Evolutionary conservation across 2,888 invertebrate species (phyloP).

Genomic region (Drosophila glabriapex): DNA sequence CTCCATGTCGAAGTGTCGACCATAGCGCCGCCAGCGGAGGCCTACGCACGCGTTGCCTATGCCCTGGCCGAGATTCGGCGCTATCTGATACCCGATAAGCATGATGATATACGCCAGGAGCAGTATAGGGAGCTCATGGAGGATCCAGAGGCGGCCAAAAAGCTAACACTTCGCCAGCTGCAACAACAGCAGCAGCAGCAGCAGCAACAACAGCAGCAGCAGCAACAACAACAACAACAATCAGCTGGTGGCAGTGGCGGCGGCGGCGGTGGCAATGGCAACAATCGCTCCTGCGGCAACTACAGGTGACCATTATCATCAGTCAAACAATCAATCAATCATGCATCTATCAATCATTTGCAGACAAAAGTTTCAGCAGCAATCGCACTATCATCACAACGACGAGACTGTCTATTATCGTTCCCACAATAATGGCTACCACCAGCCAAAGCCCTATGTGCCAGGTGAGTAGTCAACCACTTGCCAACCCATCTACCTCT

Average conservation of each 20-base stretch:
- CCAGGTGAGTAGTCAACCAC: conserved; percentile 70
- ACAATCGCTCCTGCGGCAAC: conserved; percentile 70
- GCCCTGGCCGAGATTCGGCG: conserved; percentile 92
- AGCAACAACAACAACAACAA: conserved; percentile 43
- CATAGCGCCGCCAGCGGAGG: conserved; percentile 93
- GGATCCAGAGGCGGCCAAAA: conserved; percentile 84
- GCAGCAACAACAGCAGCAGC: conserved; percentile 72
- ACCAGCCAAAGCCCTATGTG: conserved; percentile 84
- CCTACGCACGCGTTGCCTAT: conserved; percentile 93
- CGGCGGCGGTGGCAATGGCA: conserved; percentile 61
- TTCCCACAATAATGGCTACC: conserved; percentile 82
- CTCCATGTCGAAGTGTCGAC: conserved; percentile 95
- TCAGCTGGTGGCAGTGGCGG: conserved; percentile 48
- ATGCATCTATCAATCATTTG: not conserved
- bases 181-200: conserved; percentile 82
- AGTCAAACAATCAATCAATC: not conserved
- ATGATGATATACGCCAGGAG: conserved; percentile 93
- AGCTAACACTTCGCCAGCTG: conserved; percentile 82
- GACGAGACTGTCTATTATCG: conserved; percentile 84
- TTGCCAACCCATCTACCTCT: not conserved
- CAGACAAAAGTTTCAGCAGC: conserved; percentile 83
- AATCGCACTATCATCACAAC: conserved; percentile 84
- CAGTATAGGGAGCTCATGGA: conserved; percentile 92
- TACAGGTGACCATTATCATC: conserved; percentile 60
- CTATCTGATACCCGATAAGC: conserved; percentile 88